phyloP scores from a whole-genome alignment of 2,888 invertebrate species.

The Drosophila melanosoma region DNA sequence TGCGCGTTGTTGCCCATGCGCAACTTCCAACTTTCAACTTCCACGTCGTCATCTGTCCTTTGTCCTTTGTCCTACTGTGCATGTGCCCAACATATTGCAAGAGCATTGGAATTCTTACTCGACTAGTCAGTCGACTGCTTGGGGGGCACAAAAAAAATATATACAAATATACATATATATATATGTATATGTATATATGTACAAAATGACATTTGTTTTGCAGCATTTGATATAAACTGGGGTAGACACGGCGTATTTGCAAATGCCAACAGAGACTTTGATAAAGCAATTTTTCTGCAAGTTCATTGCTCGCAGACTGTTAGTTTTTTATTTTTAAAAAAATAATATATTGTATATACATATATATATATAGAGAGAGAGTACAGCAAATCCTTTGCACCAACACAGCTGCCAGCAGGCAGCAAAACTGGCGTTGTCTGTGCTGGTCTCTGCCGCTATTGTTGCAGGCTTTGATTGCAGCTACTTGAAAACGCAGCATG shows the following conservation, averaged over 20 bases:
- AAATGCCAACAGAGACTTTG: conserved; percentile 46
- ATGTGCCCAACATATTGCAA: conserved; percentile 66
- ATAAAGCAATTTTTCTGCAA: conserved; percentile 56
- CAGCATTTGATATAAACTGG: conserved; percentile 25
- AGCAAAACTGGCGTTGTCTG: conserved; percentile 31
- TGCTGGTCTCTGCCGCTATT: conserved; percentile 34
- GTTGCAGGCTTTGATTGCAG: conserved; percentile 68
- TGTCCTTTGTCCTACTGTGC: conserved; percentile 50
- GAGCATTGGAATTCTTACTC: conserved; percentile 59
- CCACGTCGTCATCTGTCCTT: conserved; percentile 12
- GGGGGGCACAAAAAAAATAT: conserved; percentile 20
- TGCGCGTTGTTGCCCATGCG: conserved; percentile 72
- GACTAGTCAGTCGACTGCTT: conserved; percentile 23
- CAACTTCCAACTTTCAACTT: conserved; percentile 28
- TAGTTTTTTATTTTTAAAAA: conserved; percentile 33
- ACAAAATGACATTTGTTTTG: conserved; percentile 68
- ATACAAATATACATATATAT: not conserved
- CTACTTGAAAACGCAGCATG: conserved; percentile 66
- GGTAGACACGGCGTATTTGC: conserved; percentile 43
- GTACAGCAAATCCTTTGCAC: conserved; percentile 66
- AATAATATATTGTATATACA: not conserved
- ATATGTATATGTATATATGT: not conserved
- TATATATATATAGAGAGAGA: not conserved
- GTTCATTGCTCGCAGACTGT: conserved; percentile 59
- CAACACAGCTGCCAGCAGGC: conserved; percentile 66